Conservation (phyloP, 2,113 vertebrate genomes). For the Tachysurus vachellii region DNA sequence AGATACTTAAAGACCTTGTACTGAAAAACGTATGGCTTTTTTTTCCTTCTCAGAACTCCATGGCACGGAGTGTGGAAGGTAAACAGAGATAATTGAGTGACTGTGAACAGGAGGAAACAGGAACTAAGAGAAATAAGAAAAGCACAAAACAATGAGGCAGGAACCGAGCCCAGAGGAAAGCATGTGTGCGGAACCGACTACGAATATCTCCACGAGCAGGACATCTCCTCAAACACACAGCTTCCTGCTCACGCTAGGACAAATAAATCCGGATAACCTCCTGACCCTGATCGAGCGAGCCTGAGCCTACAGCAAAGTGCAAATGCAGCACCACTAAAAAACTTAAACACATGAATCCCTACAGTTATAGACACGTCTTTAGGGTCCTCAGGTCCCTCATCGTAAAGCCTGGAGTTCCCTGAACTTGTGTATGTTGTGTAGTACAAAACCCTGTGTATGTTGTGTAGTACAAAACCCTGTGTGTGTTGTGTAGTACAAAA, state of each 20-base stretch:
- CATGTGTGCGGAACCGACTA: slow-evolving; percentile 9
- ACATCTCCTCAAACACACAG: slow-evolving; percentile 48
- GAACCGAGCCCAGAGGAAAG: slow-evolving; percentile 51
- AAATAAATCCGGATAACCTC: slow-evolving; percentile 14
- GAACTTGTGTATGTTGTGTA: background rate
- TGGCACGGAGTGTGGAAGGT: slow-evolving; percentile 57
- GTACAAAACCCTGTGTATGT: no score
- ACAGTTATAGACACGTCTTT: no score
- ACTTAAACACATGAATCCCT: background rate
- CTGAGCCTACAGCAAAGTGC: background rate
- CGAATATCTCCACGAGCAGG: slow-evolving; percentile 44
- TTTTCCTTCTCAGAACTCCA: slow-evolving; percentile 42
- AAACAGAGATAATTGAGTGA: slow-evolving; percentile 63
- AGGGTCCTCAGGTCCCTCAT: background rate
- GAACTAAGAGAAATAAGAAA: slow-evolving; percentile 59
- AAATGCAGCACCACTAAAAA: background rate
- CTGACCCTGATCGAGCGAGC: no score
- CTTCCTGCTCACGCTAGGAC: slow-evolving; percentile 24
- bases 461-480: background rate
- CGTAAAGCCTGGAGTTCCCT: background rate
- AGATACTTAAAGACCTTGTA: background rate
- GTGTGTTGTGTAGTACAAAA: no score
- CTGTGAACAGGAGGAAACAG: slow-evolving; percentile 67
- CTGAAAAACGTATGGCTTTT: slow-evolving; percentile 9
- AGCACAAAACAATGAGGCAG: slow-evolving; percentile 66